Base-by-base conservation (phyloP, 2,797 vertebrate genomes). In the Aphelocoma californica region DNA sequence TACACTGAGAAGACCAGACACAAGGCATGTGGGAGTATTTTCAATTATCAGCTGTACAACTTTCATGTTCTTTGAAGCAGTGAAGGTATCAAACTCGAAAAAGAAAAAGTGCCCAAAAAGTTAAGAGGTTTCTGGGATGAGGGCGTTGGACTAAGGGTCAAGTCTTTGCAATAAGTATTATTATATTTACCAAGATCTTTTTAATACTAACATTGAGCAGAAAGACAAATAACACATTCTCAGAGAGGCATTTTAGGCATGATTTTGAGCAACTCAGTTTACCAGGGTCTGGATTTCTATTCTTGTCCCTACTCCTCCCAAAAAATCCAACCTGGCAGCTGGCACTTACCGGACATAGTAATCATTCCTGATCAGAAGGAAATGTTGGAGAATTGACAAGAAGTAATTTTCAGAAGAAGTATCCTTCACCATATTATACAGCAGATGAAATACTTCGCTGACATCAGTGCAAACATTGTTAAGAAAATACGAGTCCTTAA, bases 361-460 rank as follows among this genome's bases (percentile, higher is more conserved):
- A 97, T 99, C 99, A 18, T 98, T 99, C 97, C 99, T 98, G 97
- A 99, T 99, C 85, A 99, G 99, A 61, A 99, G 97, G 81, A 99
- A 98, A 89, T 99, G 99, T 96, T 99, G 99, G 12, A 99, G 98
- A 96, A 99, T 98, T 29, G 99, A 99, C 66, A 99, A 97, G 92
- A 99, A 98, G 97, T 99, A 99, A 56, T 97, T 93, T 97, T 99
- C 99, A 14, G 99, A 99, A 66, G 98, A 91, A 7, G 99, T 99
- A 92, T 99, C 99, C 97, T 98, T 99, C 97, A 99, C 97, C 99
- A 99, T 98, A 57, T 99, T 99, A 95, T 99, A 99, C 47, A 99
- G 97, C 74, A 99, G 98, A 96, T 99, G 99, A 97, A 99, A 99
- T 3, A 99, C 99, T 96, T 99, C 99, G 95, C 96, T 98, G 97